A percentile compares a stretch with the other conserved stretches of the same genome.
Evolutionary conservation across 1,140 invertebrate genomes (phyloP).

Genomic region (Lucilia cuprina): DNA sequence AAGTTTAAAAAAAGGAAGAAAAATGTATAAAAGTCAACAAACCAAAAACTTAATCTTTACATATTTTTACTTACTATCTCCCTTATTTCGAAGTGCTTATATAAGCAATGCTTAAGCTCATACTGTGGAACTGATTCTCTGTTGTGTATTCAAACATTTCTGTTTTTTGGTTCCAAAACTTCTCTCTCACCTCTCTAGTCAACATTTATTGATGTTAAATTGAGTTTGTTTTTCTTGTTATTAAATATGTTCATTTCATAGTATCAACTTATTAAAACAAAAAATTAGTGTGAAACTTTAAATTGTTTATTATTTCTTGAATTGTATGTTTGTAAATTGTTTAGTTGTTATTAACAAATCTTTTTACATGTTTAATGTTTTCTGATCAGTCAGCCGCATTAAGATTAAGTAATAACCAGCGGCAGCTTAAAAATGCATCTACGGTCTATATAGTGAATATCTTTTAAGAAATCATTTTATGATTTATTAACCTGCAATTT

Average conservation of each 20-base stretch:
- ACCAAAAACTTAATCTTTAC: not conserved
- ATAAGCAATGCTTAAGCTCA: too few species aligned
- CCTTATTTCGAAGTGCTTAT: too few species aligned
- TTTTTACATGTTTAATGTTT: slow-evolving; percentile 13
- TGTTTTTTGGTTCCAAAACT: too few species aligned
- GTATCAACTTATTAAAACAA: not conserved
- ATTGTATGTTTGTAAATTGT: not conserved
- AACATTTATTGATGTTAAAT: slow-evolving; percentile 5
- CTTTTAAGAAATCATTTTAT: not conserved
- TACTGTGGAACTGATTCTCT: too few species aligned
- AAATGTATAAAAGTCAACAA: not conserved
- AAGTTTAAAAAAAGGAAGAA: not conserved
- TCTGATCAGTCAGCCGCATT: slow-evolving; percentile 9
- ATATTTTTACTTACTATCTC: too few species aligned
- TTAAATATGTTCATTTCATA: not conserved
- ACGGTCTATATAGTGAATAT: not conserved
- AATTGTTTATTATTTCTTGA: not conserved
- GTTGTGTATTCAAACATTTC: too few species aligned
- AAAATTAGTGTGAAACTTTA: not conserved
- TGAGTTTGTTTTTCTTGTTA: not conserved
- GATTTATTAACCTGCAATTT: not conserved
- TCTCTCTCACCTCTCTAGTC: not conserved
- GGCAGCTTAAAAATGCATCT: not conserved
- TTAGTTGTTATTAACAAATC: not conserved
- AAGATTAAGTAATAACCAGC: slow-evolving; percentile 18